A percentile compares a stretch with the other conserved stretches of the same genome.
phyloP scores from a whole-genome alignment of 2,888 invertebrate genomes.

The Drosophila diplacantha region DNA sequence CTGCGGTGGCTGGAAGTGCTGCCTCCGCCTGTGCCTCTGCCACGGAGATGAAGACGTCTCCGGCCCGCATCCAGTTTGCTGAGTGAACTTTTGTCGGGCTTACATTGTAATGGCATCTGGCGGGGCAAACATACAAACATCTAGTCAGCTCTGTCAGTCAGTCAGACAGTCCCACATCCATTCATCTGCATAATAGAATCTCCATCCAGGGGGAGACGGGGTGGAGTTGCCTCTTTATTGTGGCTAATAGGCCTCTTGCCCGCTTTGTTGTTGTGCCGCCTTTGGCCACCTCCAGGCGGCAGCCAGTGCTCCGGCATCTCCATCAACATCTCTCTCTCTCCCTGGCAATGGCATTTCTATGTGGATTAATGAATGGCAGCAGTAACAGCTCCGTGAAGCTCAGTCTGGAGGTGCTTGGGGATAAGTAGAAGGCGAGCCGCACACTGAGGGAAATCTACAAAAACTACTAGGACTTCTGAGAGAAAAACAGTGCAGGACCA shows the following conservation, averaged over 20 bases:
- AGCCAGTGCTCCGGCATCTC: conserved; percentile 13
- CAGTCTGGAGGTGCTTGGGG: conserved; percentile 3
- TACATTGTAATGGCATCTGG: conserved; percentile 73
- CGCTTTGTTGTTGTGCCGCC: conserved; percentile 66
- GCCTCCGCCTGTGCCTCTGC: background rate
- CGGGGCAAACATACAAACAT: conserved; percentile 56
- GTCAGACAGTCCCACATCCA: conserved; percentile 39
- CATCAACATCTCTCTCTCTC: conserved; percentile 34
- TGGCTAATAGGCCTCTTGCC: conserved; percentile 67
- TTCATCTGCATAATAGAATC: conserved; percentile 71
- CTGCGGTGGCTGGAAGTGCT: conserved; percentile 39
- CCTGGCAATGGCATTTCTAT: conserved; percentile 33
- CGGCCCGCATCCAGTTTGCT: conserved; percentile 62
- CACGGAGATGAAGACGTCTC: conserved; percentile 39
- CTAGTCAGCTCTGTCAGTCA: conserved; percentile 22
- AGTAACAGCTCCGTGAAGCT: conserved; percentile 10
- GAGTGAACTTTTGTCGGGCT: conserved; percentile 69
- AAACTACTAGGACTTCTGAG: too few relatives aligned
- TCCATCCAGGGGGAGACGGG: conserved; percentile 4
- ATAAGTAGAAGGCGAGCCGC: conserved; percentile 9
- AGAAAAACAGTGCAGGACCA: background rate
- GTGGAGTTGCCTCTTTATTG: conserved; percentile 61
- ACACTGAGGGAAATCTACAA: conserved; percentile 13
- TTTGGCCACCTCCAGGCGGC: conserved; percentile 38
- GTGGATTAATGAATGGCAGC: conserved; percentile 66